These are phyloP conservation scores for Mellilla xanthometata DNA, from an alignment of 2,888 invertebrate species.

Conservation along the genomic window DNA sequence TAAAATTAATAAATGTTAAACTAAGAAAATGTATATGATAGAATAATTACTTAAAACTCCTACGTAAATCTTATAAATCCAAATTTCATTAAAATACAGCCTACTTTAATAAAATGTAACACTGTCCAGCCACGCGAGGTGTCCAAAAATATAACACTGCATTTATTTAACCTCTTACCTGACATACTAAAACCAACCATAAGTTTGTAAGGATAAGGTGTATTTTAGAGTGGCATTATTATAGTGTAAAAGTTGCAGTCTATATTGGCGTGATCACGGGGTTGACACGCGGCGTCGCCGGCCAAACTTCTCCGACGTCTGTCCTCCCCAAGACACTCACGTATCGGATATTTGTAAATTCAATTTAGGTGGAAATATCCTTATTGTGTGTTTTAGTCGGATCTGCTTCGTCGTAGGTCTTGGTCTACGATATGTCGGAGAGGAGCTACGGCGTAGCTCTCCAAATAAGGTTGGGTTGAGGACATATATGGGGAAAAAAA, in stretches of 20 bases:
- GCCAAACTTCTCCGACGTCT: conserved; percentile 64
- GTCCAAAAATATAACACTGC: conserved; percentile 26
- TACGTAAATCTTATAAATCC: too few species aligned
- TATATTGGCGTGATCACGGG: conserved; percentile 72
- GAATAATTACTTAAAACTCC: too few species aligned
- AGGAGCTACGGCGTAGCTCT: too few species aligned
- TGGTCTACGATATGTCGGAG: neutral
- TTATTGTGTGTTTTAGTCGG: neutral
- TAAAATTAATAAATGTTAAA: too few species aligned
- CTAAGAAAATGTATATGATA: too few species aligned
- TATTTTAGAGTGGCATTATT: conserved; percentile 7
- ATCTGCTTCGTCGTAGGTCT: neutral
- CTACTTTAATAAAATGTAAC: conserved; percentile 24
- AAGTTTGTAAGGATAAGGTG: conserved; percentile 2
- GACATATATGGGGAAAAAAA: too few species aligned
- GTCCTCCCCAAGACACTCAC: conserved; percentile 37
- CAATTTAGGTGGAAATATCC: conserved; percentile 23
- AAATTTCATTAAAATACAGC: neutral
- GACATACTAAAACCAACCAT: conserved; percentile 12
- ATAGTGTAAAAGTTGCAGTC: conserved; percentile 18
- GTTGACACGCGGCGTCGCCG: conserved; percentile 60
- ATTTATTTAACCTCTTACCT: conserved; percentile 23
- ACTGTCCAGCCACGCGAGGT: conserved; percentile 33
- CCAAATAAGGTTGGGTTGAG: too few species aligned
- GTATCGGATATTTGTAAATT: conserved; percentile 45